phyloP scores from a whole-genome alignment of 2,888 invertebrate species.

The Caenorhabditis sp. region DNA sequence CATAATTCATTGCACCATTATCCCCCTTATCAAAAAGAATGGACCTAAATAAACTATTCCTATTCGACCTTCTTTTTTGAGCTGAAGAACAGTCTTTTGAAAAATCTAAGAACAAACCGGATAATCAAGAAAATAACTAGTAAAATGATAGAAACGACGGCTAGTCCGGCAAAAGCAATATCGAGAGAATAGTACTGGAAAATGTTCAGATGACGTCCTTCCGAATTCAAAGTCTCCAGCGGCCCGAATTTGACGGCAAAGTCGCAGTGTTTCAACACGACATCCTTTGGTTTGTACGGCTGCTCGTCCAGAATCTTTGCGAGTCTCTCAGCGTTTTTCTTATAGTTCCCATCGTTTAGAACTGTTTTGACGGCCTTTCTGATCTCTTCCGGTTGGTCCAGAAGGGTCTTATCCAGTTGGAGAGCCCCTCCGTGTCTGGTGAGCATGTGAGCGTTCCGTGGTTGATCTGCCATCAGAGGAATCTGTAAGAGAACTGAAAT shows the following conservation, averaged over 20 bases:
- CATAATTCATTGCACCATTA: not conserved
- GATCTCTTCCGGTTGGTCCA: conserved; percentile 17
- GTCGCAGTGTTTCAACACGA: conserved; percentile 52
- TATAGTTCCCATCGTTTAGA: conserved; percentile 25
- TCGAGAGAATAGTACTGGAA: conserved; percentile 51
- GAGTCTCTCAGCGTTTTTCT: conserved; percentile 40
- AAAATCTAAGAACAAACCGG: not conserved
- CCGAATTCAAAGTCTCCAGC: conserved; percentile 43
- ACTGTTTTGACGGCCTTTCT: conserved; percentile 36
- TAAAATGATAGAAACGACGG: not conserved
- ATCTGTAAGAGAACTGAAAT: no score
- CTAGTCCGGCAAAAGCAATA: conserved; percentile 19
- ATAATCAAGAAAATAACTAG: not conserved
- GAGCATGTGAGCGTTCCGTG: conserved; percentile 51
- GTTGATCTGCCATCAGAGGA: conserved; percentile 51
- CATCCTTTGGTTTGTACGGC: conserved; percentile 49
- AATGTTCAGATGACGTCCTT: conserved; percentile 48
- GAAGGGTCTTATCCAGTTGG: conserved; percentile 20
- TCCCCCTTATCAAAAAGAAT: no score
- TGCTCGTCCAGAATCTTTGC: conserved; percentile 43
- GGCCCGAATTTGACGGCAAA: conserved; percentile 47
- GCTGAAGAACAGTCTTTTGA: conserved; percentile 1
- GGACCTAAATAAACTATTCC: not conserved
- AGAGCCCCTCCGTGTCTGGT: conserved; percentile 45
- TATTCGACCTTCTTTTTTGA: conserved; percentile 21